Percentiles rank a stretch among this genome's conserved stretches.
Evolutionary conservation across 2,888 invertebrate genomes (phyloP).

Genomic region (Hartigia nigra): DNA sequence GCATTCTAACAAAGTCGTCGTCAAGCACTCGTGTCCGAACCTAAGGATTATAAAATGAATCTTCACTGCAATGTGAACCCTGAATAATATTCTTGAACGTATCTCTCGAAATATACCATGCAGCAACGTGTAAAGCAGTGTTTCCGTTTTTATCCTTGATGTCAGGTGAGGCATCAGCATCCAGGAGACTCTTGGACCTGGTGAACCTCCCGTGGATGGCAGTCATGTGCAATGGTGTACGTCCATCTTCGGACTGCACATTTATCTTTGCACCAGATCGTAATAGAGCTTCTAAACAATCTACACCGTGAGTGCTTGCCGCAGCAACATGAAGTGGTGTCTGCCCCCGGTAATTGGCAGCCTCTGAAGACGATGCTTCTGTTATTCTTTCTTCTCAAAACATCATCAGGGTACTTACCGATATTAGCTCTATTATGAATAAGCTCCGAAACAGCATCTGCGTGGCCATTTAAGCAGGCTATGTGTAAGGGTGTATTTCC

Average conservation of each 20-base stretch:
- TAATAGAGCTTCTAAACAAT: slow-evolving; percentile 71
- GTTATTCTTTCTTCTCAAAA: not conserved
- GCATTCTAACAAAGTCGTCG: slow-evolving; percentile 49
- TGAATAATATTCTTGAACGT: not conserved
- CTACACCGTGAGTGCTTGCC: slow-evolving; percentile 72
- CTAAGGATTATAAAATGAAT: slow-evolving; percentile 37
- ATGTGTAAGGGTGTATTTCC: slow-evolving; percentile 73
- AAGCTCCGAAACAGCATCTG: slow-evolving; percentile 69
- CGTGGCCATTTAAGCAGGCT: slow-evolving; percentile 73
- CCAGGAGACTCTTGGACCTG: slow-evolving; percentile 72
- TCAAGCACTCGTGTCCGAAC: slow-evolving; percentile 60
- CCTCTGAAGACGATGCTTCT: slow-evolving; percentile 46
- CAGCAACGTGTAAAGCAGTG: slow-evolving; percentile 74
- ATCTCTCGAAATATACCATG: slow-evolving; percentile 64
- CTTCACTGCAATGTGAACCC: not conserved
- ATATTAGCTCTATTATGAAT: slow-evolving; percentile 67
- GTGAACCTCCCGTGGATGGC: slow-evolving; percentile 75
- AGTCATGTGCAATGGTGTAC: slow-evolving; percentile 75
- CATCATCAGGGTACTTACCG: slow-evolving; percentile 43
- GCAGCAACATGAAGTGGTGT: slow-evolving; percentile 73
- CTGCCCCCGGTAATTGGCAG: slow-evolving; percentile 70
- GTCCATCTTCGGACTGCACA: slow-evolving; percentile 70
- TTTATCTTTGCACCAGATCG: slow-evolving; percentile 69
- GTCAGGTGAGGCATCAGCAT: slow-evolving; percentile 70
- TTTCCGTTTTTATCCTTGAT: slow-evolving; percentile 71